phyloP scores from a whole-genome alignment of 2,113 vertebrate species.

The Choloepus hoffmanni region DNA sequence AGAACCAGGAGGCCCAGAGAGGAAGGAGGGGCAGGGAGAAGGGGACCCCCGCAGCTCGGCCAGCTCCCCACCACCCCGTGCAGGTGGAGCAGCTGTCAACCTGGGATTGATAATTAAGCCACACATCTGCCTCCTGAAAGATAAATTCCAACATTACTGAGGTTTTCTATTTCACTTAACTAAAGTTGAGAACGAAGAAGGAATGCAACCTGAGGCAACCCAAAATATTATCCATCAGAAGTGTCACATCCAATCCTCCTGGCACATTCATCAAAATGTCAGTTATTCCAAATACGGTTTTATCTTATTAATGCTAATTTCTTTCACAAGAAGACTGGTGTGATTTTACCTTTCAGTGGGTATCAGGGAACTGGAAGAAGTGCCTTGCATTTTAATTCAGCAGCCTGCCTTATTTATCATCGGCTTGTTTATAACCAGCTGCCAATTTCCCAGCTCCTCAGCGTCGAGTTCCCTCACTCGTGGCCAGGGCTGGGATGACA shows the following conservation, averaged over 20 bases:
- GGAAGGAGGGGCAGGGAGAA: neutral
- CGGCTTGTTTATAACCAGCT: neutral
- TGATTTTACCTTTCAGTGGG: conserved; percentile 25
- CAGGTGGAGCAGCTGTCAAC: neutral
- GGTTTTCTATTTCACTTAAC: conserved; percentile 54
- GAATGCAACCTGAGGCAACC: conserved; percentile 65
- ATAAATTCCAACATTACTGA: neutral
- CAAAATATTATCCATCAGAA: conserved; percentile 77
- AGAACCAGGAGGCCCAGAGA: too few relatives aligned
- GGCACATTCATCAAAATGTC: conserved; percentile 77
- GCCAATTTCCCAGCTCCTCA: neutral
- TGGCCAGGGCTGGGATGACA: neutral
- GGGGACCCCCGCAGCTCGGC: accelerated
- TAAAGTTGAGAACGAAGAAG: conserved; percentile 62
- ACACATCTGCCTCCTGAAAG: neutral
- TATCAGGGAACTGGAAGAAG: conserved; percentile 33
- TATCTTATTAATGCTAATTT: conserved; percentile 71
- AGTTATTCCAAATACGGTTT: conserved; percentile 50
- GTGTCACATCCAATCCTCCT: conserved; percentile 39
- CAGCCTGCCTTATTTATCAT: neutral
- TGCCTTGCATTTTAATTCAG: neutral
- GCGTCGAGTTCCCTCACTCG: neutral
- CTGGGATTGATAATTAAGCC: neutral
- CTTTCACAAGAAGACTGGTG: conserved; percentile 13
- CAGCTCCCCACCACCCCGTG: accelerated